Conservation (phyloP, 2,888 invertebrate species). For the Epistrophe eligans region DNA sequence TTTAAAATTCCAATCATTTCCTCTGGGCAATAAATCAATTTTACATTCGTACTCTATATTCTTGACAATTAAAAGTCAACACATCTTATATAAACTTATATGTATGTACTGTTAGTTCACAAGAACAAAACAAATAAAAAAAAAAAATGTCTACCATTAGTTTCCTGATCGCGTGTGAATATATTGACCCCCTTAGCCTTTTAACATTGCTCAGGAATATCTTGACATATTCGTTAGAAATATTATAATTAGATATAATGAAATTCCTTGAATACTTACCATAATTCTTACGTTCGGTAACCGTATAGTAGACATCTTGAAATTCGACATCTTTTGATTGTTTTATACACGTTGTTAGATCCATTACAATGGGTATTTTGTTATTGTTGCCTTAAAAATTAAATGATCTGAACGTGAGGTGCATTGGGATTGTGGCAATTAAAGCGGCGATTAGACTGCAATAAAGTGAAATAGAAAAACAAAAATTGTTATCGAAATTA, state of each 20-base stretch:
- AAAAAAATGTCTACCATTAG: background rate
- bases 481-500: slow-evolving; percentile 4
- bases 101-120: background rate
- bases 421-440: slow-evolving; percentile 62
- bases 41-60: slow-evolving; percentile 4
- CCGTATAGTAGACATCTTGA: slow-evolving; percentile 83
- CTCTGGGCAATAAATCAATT: slow-evolving; percentile 4
- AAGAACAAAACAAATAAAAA: background rate
- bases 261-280: slow-evolving; percentile 79
- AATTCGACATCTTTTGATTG: slow-evolving; percentile 83
- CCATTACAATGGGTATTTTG: slow-evolving; percentile 64
- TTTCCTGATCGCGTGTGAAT: slow-evolving; percentile 39
- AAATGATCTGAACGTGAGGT: slow-evolving; percentile 59
- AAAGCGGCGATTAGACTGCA: slow-evolving; percentile 49
- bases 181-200: slow-evolving; percentile 22
- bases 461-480: slow-evolving; percentile 12
- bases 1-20: slow-evolving; percentile 52
- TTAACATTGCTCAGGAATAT: background rate
- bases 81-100: background rate
- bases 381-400: slow-evolving; percentile 61
- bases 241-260: background rate
- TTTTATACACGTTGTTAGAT: slow-evolving; percentile 77
- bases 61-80: slow-evolving; percentile 7
- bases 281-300: slow-evolving; percentile 80
- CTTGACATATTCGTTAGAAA: background rate